Base-by-base conservation (phyloP, 2,888 invertebrate species). In the Lypha dubia region DNA sequence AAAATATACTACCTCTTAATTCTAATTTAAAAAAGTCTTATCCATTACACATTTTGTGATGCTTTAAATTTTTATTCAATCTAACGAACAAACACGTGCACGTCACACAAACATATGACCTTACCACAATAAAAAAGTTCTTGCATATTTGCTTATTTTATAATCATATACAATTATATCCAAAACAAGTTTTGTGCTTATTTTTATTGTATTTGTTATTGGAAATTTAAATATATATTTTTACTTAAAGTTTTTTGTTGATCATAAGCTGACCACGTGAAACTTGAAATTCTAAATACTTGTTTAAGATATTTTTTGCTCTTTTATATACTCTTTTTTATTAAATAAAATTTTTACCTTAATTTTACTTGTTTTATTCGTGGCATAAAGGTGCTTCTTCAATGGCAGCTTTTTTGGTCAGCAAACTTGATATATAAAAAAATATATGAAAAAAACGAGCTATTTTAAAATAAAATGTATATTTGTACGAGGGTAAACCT, bases 241-340 rank as follows among this genome's bases (percentile, higher is more conserved):
- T 62, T 73, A 44, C 41, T 56, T n/a, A 46, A 38, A 38, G 6
- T 58, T 38, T 60, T 17, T 51, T 22, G 28, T 70, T 65, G 63
- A 79, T 83, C 75, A 79, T 65, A 60, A 17, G 44, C 11, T 67
- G 49, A 71, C 3, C 70, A 70, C 75, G 83, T 71, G 63, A 83
- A 79, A 28, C 74, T 65, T 62, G 35, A 79, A 70, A 79, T 83
- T 83, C 70, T 73, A 73, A 74, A 84, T 77, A 77, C 84, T 84
- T 49, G 84, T 84, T 84, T 84, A 58, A 41, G 22, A 15, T 51
- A 35, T 74, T 53, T 63, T 65, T 53, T n/a, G 22, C 20, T 24
- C 9, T 38, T 67, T 28, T 41, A 22, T 41, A 80, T 84, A 38
- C 32, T 11, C 51, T 44, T 41, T 56, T 56, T 63, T 32, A 56